These are phyloP conservation scores for Octopus bimaculoides DNA, from an alignment of 1,140 invertebrate species.

Conservation along the genomic window DNA sequence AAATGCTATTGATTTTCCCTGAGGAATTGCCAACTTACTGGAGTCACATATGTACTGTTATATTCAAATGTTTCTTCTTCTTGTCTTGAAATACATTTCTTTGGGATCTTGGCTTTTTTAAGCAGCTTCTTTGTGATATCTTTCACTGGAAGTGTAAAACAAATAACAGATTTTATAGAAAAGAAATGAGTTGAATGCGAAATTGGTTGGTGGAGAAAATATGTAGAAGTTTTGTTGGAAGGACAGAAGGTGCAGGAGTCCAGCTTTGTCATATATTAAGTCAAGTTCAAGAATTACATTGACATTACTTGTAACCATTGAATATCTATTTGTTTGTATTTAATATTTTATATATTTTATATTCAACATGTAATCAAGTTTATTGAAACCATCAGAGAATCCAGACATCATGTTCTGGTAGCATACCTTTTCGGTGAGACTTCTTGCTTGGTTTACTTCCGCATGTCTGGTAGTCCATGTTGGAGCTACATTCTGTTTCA, in stretches of 20 bases:
- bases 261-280: not conserved
- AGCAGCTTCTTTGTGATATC: slow-evolving; percentile 31
- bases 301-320: too few relatives aligned
- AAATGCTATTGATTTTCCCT: too few relatives aligned
- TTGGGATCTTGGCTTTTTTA: slow-evolving; percentile 13
- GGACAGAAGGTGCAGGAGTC: not conserved
- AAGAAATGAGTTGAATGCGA: slow-evolving; percentile 1
- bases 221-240: not conserved
- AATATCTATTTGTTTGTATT: too few relatives aligned
- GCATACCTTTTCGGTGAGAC: not conserved
- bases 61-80: slow-evolving; percentile 24
- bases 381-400: too few relatives aligned
- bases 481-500: slow-evolving; percentile 20
- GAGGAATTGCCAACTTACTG: not conserved
- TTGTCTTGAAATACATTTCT: slow-evolving; percentile 29
- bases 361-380: too few relatives aligned
- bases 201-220: not conserved
- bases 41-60: slow-evolving; percentile 27
- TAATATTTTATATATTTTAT: too few relatives aligned
- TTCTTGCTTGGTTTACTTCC: slow-evolving; percentile 7
- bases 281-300: not conserved
- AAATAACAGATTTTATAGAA: not conserved
- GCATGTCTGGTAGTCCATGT: slow-evolving; percentile 30
- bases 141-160: slow-evolving; percentile 17
- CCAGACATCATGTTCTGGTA: too few relatives aligned